Evolutionary conservation across 2,888 invertebrate genomes (phyloP), one percentile per base, ranked within the genome.

Genomic region (Agrypnus murinus): DNA sequence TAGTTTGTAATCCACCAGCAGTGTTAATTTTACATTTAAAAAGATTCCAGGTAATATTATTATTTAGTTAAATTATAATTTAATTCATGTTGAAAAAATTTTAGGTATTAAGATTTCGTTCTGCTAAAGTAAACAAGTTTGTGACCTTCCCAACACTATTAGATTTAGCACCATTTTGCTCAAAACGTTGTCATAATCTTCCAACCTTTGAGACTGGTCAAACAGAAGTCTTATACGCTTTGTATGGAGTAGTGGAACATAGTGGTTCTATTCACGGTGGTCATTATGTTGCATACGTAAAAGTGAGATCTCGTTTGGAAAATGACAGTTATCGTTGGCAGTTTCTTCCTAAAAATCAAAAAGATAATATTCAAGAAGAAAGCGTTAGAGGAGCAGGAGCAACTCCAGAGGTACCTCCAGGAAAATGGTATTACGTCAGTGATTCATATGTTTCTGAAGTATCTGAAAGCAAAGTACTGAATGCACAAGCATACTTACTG

Each of bases 241-340:
- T 99, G 62, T 99, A 97, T 80, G 99, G 97, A 0, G 92, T 99
- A 0, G 98, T 99, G 1, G 97, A 96, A 82, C 99, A 99, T 83
- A 93, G 94, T 63, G 99, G 99, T 0, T 92, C 93, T 2, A 91
- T 98, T 84, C 93, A 93, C 81, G 95, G 96, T 36, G 94, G 95
- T 25, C 94, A 95, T 83, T 99, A 99, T 83, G 95, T 97, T 0
- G 97, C 98, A 5, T 99, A 96, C 81, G 95, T 99, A 1, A 97
- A 97, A 87, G 94, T 95, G 7, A 87, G 94, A n/a, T 85, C 88
- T 15, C 88, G 89, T 6, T 83, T 93, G 36, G 85, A 87, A 32
- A 83, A 88, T 0, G 88, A 89, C n/a, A 92, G 92, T 79, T 89
- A 90, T 7, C 88, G 92, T 9, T 93, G 93, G 92, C 89, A 90